A percentile compares a stretch with the other conserved stretches of the same genome.
These are phyloP conservation scores for Oryzias javanicus DNA, from an alignment of 2,113 vertebrate species.

Conservation along the genomic window DNA sequence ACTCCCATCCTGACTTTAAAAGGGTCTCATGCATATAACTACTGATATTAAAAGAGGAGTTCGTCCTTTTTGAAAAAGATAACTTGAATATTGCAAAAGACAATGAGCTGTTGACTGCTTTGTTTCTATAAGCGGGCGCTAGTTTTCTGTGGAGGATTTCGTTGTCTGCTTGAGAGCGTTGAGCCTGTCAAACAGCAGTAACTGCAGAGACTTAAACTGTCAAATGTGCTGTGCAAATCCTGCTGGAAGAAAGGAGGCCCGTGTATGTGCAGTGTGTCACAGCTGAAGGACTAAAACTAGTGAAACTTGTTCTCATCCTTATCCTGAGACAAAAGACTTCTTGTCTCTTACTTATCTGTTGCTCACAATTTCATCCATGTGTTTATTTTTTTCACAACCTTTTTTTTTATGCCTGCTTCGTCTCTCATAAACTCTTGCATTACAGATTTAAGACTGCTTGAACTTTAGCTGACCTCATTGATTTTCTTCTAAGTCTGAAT, in stretches of 20 bases:
- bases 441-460: constrained; percentile 38
- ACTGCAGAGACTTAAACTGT: constrained; percentile 30
- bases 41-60: no score
- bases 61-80: no score
- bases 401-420: constrained; percentile 12
- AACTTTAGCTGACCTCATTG: constrained; percentile 53
- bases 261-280: neutral
- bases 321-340: constrained; percentile 45
- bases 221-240: constrained; percentile 20
- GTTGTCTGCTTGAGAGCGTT: constrained; percentile 27
- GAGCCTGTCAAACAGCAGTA: constrained; percentile 33
- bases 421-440: constrained; percentile 28
- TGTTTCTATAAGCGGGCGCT: constrained; percentile 16
- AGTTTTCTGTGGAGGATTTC: constrained; percentile 19
- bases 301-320: constrained; percentile 51
- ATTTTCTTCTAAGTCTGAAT: constrained; percentile 49
- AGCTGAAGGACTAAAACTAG: constrained; percentile 33
- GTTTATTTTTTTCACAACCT: constrained; percentile 4
- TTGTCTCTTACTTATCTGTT: constrained; percentile 49
- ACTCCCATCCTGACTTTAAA: no score
- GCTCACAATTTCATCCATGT: neutral
- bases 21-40: no score
- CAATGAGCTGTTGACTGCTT: neutral
- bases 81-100: neutral
- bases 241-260: constrained; percentile 12